phyloP scores from a whole-genome alignment of 2,113 vertebrate genomes.

The Sphyrna mokarran region DNA sequence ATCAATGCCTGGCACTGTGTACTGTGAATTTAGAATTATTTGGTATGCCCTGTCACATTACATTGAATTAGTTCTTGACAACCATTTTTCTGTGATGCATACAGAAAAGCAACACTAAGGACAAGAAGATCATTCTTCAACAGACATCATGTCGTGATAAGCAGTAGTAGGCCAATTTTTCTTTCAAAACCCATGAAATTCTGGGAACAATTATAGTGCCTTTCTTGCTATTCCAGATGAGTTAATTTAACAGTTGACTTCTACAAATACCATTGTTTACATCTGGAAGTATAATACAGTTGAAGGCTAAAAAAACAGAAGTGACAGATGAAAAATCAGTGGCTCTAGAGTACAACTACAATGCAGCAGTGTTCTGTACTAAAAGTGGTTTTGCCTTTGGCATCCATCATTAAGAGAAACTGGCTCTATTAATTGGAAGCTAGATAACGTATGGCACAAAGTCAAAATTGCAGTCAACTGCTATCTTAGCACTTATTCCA shows the following conservation, averaged over 20 bases:
- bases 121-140: not conserved
- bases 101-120: not conserved
- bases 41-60: not conserved
- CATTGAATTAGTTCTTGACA: not conserved
- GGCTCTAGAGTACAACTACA: not conserved
- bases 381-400: fast-evolving
- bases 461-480: not conserved
- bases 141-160: not conserved
- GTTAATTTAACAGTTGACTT: not conserved
- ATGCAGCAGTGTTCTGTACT: not conserved
- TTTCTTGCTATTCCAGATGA: not conserved
- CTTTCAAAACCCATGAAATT: not conserved
- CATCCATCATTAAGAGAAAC: not conserved
- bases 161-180: not conserved
- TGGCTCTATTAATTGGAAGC: not conserved
- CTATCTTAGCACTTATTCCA: not conserved
- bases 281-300: not conserved
- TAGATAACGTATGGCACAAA: not conserved
- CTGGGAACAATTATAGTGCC: not conserved
- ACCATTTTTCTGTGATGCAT: not conserved
- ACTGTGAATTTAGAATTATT: not conserved
- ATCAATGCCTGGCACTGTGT: not conserved
- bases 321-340: not conserved
- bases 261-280: not conserved
- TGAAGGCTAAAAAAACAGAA: not conserved